Evolutionary conservation across 2,797 vertebrate species (phyloP).

Genomic region (Antennarius maculatus): DNA sequence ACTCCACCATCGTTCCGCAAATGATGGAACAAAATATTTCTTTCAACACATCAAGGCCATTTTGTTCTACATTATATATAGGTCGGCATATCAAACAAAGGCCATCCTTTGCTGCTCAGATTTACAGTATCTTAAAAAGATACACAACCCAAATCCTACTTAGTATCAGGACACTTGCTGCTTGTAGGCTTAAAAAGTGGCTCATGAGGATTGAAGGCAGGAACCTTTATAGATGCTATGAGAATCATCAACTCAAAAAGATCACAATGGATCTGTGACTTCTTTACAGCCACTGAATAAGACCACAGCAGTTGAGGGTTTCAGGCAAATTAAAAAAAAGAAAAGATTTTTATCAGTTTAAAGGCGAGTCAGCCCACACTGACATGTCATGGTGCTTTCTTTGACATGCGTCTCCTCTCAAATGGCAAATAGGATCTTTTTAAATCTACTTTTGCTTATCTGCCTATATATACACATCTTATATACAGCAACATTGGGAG

Average conservation of each 20-base stretch:
- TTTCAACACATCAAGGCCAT: slow-evolving; percentile 59
- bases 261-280: not conserved
- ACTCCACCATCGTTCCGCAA: slow-evolving; percentile 31
- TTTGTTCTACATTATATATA: slow-evolving; percentile 45
- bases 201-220: slow-evolving; percentile 1
- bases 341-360: not conserved
- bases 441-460: slow-evolving; percentile 42
- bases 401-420: slow-evolving; percentile 31
- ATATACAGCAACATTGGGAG: slow-evolving; percentile 64
- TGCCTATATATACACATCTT: slow-evolving; percentile 76
- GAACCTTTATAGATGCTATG: not conserved
- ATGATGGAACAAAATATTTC: slow-evolving; percentile 43
- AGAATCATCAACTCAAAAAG: not conserved
- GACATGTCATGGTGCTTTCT: not conserved
- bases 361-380: not conserved
- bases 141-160: not conserved
- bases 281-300: not conserved
- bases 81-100: slow-evolving; percentile 28
- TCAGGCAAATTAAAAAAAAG: not conserved
- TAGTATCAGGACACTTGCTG: not conserved
- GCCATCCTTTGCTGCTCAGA: not conserved
- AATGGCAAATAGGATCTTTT: slow-evolving; percentile 37
- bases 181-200: not conserved
- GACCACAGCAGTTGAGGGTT: not conserved
- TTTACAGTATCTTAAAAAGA: slow-evolving; percentile 5